A percentile compares a stretch with the other conserved stretches of the same genome.
phyloP scores from a whole-genome alignment of 2,113 vertebrate genomes.

The Charadrius vociferus region DNA sequence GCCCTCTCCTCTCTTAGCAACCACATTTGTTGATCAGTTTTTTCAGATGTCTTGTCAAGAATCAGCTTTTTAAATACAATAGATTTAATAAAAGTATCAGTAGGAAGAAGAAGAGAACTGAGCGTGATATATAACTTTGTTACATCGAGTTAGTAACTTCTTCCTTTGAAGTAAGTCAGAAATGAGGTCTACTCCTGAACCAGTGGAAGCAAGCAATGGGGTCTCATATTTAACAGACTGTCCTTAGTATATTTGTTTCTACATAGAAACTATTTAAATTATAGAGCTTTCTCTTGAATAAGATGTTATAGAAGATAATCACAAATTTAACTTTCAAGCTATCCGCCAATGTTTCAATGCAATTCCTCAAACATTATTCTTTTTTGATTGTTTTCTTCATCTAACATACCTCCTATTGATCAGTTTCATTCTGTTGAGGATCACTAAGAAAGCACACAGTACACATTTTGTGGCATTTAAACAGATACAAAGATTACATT shows the following conservation, averaged over 20 bases:
- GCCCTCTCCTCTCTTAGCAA: not conserved
- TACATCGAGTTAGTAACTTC: not conserved
- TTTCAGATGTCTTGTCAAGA: not conserved
- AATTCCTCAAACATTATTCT: not conserved
- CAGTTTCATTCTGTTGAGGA: not conserved
- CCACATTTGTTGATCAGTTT: not conserved
- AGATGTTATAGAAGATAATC: not conserved
- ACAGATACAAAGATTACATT: constrained; percentile 26
- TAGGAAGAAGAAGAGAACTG: not conserved
- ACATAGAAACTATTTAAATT: not conserved
- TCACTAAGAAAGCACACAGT: not conserved
- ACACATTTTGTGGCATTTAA: constrained; percentile 3
- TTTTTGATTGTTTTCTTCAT: not conserved
- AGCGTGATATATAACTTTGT: not conserved
- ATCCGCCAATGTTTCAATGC: not conserved
- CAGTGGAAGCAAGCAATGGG: not conserved
- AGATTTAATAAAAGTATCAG: not conserved
- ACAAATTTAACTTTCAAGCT: not conserved
- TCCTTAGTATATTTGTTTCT: not conserved
- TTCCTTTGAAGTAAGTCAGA: not conserved
- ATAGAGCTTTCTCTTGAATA: not conserved
- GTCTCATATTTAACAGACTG: not conserved
- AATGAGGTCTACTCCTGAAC: not conserved
- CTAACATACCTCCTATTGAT: not conserved
- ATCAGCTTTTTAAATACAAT: not conserved